phyloP scores from a whole-genome alignment of 1,140 invertebrate species.

The Polypedilum vanderplanki region DNA sequence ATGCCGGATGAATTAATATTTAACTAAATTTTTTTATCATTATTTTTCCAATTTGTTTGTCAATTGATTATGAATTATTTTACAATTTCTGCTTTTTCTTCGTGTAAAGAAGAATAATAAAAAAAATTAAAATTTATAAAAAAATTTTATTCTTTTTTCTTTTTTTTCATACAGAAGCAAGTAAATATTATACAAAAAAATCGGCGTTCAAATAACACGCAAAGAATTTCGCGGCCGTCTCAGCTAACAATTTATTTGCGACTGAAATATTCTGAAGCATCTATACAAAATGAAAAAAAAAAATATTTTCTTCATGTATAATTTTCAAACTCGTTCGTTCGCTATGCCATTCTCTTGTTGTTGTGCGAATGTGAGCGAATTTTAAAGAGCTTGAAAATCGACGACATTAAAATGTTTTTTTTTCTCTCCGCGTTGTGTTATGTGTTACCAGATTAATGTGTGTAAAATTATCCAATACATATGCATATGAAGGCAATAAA shows the following conservation, averaged over 20 bases:
- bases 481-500: no score
- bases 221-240: slow-evolving; percentile 15
- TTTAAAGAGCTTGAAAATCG: slow-evolving; percentile 21
- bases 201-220: slow-evolving; percentile 3
- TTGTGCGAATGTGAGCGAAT: slow-evolving; percentile 21
- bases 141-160: background rate
- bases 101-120: background rate
- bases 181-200: background rate
- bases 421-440: background rate
- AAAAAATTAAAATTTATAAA: slow-evolving; percentile 14
- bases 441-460: slow-evolving; percentile 10
- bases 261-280: slow-evolving; percentile 26
- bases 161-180: background rate
- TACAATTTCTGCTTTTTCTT: background rate
- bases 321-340: slow-evolving; percentile 27
- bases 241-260: slow-evolving; percentile 24
- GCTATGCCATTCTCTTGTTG: background rate
- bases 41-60: background rate
- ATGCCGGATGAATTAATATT: background rate
- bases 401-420: slow-evolving; percentile 1
- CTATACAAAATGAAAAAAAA: slow-evolving; percentile 21
- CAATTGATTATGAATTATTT: slow-evolving; percentile 1
- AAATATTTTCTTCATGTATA: slow-evolving; percentile 24
- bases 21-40: background rate
- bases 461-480: no score